A percentile compares a stretch with the other conserved stretches of the same genome.
Conservation (phyloP, 2,797 vertebrate genomes). For the Gobio occitaniae region DNA sequence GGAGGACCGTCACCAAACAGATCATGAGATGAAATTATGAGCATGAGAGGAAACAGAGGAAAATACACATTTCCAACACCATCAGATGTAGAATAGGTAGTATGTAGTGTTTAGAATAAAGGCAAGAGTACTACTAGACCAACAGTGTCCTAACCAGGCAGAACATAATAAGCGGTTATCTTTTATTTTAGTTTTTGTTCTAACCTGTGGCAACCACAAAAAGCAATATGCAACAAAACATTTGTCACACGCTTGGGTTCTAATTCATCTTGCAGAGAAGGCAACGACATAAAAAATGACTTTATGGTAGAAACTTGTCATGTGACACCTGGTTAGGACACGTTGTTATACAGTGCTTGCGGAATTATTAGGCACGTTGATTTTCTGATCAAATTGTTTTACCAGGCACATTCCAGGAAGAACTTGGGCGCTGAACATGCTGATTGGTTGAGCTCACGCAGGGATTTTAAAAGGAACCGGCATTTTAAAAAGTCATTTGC, state of each 20-base stretch:
- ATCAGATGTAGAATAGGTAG: not conserved
- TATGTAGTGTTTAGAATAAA: conserved; percentile 1
- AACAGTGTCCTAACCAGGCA: not conserved
- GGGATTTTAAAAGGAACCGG: too few species aligned
- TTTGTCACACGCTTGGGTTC: not conserved
- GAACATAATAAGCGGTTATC: not conserved
- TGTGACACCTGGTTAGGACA: not conserved
- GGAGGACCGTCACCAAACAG: conserved; percentile 14
- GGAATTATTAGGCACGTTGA: too few species aligned
- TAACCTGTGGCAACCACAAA: not conserved
- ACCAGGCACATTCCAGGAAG: too few species aligned
- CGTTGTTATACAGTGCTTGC: not conserved
- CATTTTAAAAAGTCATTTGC: too few species aligned
- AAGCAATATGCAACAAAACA: not conserved
- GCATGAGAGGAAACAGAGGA: not conserved
- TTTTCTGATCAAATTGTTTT: too few species aligned
- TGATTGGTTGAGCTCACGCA: too few species aligned
- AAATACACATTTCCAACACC: not conserved
- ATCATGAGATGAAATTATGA: not conserved
- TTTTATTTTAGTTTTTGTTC: not conserved
- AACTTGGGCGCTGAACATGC: too few species aligned
- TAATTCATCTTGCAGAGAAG: not conserved
- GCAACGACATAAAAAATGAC: not conserved
- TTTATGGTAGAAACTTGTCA: not conserved
- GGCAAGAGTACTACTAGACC: not conserved